Conservation (phyloP, 1,140 invertebrate species). For the Atta cephalotes region DNA sequence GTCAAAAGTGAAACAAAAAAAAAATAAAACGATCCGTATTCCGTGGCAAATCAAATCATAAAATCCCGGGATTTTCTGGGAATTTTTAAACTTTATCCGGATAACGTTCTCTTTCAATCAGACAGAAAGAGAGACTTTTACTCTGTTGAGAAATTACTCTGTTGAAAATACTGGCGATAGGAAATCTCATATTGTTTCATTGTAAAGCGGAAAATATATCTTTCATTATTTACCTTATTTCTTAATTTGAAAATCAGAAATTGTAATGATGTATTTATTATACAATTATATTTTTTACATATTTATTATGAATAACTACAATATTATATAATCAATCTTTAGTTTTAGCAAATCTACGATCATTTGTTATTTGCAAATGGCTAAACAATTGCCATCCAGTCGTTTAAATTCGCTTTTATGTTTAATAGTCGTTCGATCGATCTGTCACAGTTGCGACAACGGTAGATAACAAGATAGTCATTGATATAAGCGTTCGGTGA, state of each 20-base stretch:
- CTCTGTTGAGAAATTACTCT: neutral
- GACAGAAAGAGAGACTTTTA: neutral
- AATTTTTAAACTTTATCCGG: conserved; percentile 34
- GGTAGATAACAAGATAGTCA: conserved; percentile 17
- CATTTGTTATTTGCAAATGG: conserved; percentile 32
- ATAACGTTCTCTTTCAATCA: conserved; percentile 7
- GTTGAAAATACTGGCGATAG: neutral
- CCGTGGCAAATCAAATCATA: conserved; percentile 13
- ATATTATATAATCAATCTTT: neutral
- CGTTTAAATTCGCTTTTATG: conserved; percentile 54
- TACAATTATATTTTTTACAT: neutral
- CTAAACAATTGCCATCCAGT: neutral
- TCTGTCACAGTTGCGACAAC: neutral
- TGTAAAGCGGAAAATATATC: neutral
- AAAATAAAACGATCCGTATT: conserved; percentile 14
- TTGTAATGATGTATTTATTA: neutral
- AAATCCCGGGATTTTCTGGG: conserved; percentile 33
- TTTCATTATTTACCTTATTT: neutral
- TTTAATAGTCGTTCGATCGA: conserved; percentile 33
- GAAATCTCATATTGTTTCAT: conserved; percentile 6
- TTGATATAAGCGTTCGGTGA: neutral
- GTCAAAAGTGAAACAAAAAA: conserved; percentile 16
- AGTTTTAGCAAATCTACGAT: neutral
- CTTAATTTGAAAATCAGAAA: neutral
- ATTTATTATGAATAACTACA: conserved; percentile 6